phyloP scores from a whole-genome alignment of 37 sponge, comb jelly and placozoan genomes.

The Hormiphora californensis region DNA sequence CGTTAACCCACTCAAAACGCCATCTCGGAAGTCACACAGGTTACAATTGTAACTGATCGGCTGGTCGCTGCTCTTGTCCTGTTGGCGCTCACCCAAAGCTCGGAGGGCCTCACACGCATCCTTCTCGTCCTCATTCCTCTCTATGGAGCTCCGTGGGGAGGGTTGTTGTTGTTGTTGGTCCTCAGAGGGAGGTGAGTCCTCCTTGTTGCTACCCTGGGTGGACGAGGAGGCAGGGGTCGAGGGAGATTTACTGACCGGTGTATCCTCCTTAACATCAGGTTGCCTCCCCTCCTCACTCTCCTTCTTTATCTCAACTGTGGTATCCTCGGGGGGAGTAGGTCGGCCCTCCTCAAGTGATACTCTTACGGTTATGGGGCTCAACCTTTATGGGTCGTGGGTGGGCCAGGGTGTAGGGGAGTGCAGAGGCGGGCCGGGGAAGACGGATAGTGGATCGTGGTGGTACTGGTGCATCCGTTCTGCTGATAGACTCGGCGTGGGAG shows the following conservation, averaged over 20 bases:
- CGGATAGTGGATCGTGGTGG: too few species aligned
- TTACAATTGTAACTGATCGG: constrained; percentile 5
- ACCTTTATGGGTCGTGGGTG: constrained; percentile 39
- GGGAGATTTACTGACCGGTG: too few species aligned
- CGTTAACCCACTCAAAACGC: not conserved
- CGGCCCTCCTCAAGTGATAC: too few species aligned
- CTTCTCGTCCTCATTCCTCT: not conserved
- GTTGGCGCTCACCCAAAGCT: not conserved
- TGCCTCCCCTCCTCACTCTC: not conserved
- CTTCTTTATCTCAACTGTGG: not conserved
- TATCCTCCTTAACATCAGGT: not conserved
- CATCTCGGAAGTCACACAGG: not conserved
- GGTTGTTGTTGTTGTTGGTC: not conserved
- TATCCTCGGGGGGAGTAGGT: not conserved
- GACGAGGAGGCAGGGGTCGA: too few species aligned
- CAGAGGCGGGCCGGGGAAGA: too few species aligned
- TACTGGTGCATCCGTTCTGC: too few species aligned
- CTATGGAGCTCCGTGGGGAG: too few species aligned
- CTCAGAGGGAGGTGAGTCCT: not conserved
- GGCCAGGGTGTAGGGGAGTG: not conserved
- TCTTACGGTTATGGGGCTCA: not conserved
- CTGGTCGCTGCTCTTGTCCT: not conserved
- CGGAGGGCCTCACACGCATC: constrained; percentile 14
- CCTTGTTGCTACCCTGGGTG: too few species aligned
- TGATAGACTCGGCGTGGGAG: too few species aligned